Evolutionary conservation across 1,140 invertebrate genomes (phyloP), one percentile per base, ranked within the genome.

Genomic region (Lepidotrigona ventralis): DNA sequence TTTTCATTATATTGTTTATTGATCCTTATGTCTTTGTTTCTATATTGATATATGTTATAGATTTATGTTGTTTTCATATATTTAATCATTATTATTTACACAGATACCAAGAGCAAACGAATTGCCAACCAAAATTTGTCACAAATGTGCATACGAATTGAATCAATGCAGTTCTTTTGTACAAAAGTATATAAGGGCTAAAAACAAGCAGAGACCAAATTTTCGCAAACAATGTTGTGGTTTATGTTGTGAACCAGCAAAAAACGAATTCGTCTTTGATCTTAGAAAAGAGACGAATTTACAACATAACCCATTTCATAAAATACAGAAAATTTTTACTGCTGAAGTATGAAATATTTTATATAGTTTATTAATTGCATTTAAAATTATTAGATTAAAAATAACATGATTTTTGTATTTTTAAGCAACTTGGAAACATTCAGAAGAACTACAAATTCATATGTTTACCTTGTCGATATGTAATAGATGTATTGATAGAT

Each of bases 91-190:
- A 29, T 53, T 70, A 63, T 46, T 79, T 51, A 63, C 71, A 1
- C 66, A 93, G 87, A 77, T 90, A 72, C 26, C 17, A 56, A 90
- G 33, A 77, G 79, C 82, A n/a, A 84, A 93, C 46, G 68, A 84
- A 33, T 58, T 88, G 15, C 90, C 83, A 85, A 29, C 90, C 70
- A 68, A 93, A 54, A 88, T 94, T 64, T 94, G 94, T 84, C 91
- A 94, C 71, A 94, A 93, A 79, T 94, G 94, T 85, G 93, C 90
- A 21, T 93, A 91, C n/a, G 94, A 94, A 73, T 87, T 94, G 29
- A 90, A 92, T 15, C 91, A 93, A 73, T 94, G 93, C 33, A 88
- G 84, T 12, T 82, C 86, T n/a, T 94, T 94, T 90, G 70, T 94
- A n/a, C 77, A 91, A 26, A 94, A 92, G 39, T 91, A 90, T 51